phyloP scores from a whole-genome alignment of 2,888 invertebrate genomes.

The Pyrrhosoma nymphula region DNA sequence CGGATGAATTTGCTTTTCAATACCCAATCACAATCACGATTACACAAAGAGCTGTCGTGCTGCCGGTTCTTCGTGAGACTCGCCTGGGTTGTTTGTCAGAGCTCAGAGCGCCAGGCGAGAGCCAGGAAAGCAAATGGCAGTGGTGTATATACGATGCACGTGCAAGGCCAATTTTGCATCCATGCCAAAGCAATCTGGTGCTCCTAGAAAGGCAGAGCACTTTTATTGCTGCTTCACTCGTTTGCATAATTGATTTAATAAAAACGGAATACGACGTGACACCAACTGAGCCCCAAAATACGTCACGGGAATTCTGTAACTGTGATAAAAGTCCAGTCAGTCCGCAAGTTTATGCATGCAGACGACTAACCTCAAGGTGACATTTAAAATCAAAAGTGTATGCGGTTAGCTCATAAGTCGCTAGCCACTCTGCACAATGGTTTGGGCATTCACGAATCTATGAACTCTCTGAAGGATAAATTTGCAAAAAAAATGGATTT shows the following conservation, averaged over 20 bases:
- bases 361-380: not conserved
- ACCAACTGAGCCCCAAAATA: not conserved
- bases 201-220: not conserved
- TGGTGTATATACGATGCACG: not conserved
- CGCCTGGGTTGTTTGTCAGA: not conserved
- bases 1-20: not conserved
- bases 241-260: slow-evolving; percentile 15
- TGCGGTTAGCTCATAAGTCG: not conserved
- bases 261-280: not conserved
- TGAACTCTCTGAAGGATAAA: not conserved
- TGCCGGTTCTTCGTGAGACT: not conserved
- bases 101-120: not conserved
- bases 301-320: not conserved
- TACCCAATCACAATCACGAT: not conserved
- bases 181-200: not conserved
- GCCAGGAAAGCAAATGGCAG: not conserved
- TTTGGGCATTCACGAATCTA: not conserved
- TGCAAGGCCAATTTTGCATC: not conserved
- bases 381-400: not conserved
- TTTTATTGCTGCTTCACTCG: not conserved
- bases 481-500: not conserved
- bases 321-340: not conserved
- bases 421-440: not conserved
- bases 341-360: not conserved
- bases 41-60: not conserved